Percentiles rank a stretch among this genome's conserved stretches.
phyloP scores from a whole-genome alignment of 2,113 vertebrate genomes.

The Ciconia stormi region DNA sequence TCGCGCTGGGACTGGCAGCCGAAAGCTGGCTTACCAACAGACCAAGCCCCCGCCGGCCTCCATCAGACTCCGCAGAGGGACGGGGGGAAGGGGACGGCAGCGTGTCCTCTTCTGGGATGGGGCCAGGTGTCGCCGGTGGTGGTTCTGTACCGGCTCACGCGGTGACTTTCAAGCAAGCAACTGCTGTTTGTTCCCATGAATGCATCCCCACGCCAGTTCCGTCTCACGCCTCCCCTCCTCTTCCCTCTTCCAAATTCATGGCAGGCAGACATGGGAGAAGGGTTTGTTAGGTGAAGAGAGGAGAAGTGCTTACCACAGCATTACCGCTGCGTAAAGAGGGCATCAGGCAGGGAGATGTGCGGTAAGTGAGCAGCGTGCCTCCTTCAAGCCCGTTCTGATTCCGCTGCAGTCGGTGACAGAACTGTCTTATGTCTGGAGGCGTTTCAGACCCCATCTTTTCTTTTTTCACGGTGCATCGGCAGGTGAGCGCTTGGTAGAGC shows the following conservation, averaged over 20 bases:
- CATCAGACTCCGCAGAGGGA: rapidly evolving
- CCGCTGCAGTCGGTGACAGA: background rate
- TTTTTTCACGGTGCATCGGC: background rate
- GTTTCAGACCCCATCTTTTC: background rate
- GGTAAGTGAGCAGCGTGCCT: rapidly evolving
- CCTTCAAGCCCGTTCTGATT: background rate
- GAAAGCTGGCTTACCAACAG: background rate
- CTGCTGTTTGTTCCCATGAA: background rate
- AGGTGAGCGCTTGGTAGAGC: too few relatives aligned
- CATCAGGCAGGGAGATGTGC: background rate
- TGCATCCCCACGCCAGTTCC: rapidly evolving
- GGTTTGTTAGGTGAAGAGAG: background rate
- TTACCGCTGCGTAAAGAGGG: background rate
- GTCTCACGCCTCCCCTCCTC: rapidly evolving
- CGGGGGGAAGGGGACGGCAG: rapidly evolving
- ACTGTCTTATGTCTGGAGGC: background rate
- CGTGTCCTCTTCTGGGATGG: background rate
- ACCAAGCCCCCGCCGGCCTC: background rate
- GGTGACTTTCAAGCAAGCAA: too few relatives aligned
- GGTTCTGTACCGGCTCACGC: rapidly evolving
- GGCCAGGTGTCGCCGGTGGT: rapidly evolving
- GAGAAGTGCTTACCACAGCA: background rate
- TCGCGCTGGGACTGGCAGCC: background rate
- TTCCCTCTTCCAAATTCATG: too few relatives aligned
- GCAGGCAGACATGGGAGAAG: background rate